Evolutionary conservation across 2,113 vertebrate species (phyloP).

Genomic region (Stegostoma tigrinum): DNA sequence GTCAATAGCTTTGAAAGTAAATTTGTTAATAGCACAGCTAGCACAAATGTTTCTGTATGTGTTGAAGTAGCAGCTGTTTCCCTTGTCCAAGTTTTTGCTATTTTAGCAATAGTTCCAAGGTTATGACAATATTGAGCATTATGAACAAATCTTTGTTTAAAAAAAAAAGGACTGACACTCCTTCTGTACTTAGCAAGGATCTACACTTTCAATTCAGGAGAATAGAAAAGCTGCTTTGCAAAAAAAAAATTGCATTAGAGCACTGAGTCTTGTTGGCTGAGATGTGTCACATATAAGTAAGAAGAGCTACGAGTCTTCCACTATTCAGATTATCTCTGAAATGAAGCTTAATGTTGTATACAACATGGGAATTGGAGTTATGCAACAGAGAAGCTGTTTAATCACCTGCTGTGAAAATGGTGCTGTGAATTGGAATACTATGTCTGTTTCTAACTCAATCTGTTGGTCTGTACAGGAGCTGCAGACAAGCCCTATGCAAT

Average conservation of each 20-base stretch:
- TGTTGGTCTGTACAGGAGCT: slow-evolving; percentile 63
- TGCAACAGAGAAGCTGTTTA: not conserved
- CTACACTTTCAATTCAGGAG: not conserved
- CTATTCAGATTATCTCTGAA: not conserved
- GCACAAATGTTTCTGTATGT: not conserved
- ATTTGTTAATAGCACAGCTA: not conserved
- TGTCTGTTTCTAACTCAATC: not conserved
- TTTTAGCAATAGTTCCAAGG: not conserved
- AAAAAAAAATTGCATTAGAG: not conserved
- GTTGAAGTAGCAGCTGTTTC: not conserved
- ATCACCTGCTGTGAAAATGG: no score
- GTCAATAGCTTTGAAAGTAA: not conserved
- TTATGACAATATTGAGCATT: no score
- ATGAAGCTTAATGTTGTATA: not conserved
- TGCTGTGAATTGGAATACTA: not conserved
- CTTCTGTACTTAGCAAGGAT: not conserved
- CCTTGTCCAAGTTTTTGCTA: not conserved
- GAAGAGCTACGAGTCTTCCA: not conserved
- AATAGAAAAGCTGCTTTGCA: not conserved
- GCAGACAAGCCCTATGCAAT: slow-evolving; percentile 94
- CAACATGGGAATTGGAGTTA: not conserved
- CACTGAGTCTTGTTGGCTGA: not conserved
- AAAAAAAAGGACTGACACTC: not conserved
- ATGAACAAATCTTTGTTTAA: no score
- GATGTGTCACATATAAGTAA: not conserved